These are phyloP conservation scores for Platysteira castanea DNA, from an alignment of 2,113 vertebrate species.

Conservation along the genomic window DNA sequence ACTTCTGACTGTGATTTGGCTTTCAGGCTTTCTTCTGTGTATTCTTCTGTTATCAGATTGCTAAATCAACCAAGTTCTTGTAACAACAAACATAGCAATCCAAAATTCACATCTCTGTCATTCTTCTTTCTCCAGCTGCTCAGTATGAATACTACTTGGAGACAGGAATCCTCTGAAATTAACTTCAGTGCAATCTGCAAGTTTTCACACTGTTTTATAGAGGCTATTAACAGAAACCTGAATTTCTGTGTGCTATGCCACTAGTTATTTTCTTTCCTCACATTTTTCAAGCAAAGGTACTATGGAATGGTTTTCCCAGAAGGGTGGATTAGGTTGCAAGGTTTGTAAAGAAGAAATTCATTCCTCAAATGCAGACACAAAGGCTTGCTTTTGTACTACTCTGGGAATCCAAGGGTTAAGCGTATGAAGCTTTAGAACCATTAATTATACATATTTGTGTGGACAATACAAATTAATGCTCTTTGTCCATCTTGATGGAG, in stretches of 20 bases:
- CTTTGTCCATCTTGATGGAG: neutral
- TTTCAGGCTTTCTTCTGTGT: neutral
- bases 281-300: neutral
- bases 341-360: neutral
- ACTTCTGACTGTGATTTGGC: neutral
- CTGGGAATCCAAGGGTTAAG: neutral
- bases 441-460: neutral
- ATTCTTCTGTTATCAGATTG: neutral
- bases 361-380: neutral
- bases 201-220: neutral
- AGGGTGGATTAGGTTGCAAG: neutral
- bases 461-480: neutral
- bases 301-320: neutral
- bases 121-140: neutral
- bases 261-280: neutral
- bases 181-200: neutral
- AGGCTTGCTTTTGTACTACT: neutral
- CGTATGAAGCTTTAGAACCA: fast-evolving
- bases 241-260: neutral
- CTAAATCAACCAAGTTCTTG: neutral
- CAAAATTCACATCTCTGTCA: neutral
- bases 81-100: neutral
- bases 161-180: neutral
- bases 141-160: neutral
- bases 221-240: neutral